A percentile compares a stretch with the other conserved stretches of the same genome.
These are phyloP conservation scores for Scopus umbretta DNA, from an alignment of 2,113 vertebrate genomes.

Conservation along the genomic window DNA sequence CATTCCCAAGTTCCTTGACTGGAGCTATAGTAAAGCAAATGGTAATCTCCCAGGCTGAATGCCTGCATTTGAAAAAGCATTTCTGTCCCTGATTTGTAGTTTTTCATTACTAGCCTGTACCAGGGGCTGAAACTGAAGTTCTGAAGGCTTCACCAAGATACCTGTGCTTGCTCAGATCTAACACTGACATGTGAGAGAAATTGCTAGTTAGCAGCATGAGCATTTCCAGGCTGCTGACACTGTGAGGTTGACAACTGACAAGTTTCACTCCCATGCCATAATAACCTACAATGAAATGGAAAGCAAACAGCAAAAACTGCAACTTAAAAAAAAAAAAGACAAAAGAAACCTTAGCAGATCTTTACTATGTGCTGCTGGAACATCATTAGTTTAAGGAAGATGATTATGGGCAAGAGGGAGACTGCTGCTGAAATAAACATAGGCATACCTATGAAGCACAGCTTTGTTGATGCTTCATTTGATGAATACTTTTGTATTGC, in stretches of 20 bases:
- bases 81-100: neutral
- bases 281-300: constrained; percentile 51
- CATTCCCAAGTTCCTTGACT: constrained; percentile 9
- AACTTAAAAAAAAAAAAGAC: neutral
- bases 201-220: constrained; percentile 34
- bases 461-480: neutral
- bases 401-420: neutral
- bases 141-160: neutral
- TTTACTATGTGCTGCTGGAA: neutral
- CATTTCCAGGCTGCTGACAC: constrained; percentile 3
- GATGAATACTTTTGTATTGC: neutral
- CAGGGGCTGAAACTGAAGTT: neutral
- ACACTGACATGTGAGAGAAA: constrained; percentile 19
- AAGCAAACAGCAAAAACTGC: neutral
- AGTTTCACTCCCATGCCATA: constrained; percentile 7
- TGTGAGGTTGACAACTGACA: neutral
- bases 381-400: neutral
- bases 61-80: constrained; percentile 25
- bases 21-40: neutral
- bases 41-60: constrained; percentile 23
- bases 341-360: neutral
- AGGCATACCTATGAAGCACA: neutral
- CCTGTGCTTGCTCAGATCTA: neutral
- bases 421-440: neutral
- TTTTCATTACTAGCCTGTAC: neutral